A percentile compares a stretch with the other conserved stretches of the same genome.
These are phyloP conservation scores for Phylloscopus trochiloides DNA, from an alignment of 2,113 vertebrate genomes.

Conservation along the genomic window DNA sequence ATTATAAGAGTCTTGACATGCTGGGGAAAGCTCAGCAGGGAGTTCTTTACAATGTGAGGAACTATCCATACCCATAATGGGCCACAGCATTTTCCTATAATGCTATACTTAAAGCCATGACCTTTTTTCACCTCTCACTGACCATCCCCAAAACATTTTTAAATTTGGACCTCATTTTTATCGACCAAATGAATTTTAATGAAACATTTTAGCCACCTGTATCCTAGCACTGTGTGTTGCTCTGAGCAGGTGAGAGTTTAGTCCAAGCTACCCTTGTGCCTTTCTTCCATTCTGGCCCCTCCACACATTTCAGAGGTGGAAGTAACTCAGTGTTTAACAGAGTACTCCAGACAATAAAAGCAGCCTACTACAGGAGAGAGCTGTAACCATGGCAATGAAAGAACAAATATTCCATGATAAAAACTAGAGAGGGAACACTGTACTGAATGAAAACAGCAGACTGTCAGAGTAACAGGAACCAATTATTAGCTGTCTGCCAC, in stretches of 20 bases:
- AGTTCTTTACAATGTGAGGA: neutral
- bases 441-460: neutral
- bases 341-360: conserved; percentile 1
- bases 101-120: neutral
- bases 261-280: neutral
- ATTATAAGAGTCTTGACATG: neutral
- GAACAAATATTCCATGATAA: neutral
- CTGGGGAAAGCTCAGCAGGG: neutral
- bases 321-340: neutral
- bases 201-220: neutral
- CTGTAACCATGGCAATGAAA: neutral
- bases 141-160: neutral
- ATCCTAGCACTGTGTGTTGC: neutral
- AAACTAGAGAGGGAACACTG: neutral
- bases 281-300: neutral
- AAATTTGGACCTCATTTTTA: neutral
- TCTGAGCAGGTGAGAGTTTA: neutral
- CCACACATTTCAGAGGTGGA: neutral
- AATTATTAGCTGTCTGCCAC: neutral
- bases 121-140: neutral
- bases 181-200: neutral
- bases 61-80: neutral
- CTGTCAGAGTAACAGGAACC: neutral
- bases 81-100: neutral
- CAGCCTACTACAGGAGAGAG: neutral